Percentiles rank a stretch among this genome's conserved stretches.
Evolutionary conservation across 2,888 invertebrate species (phyloP).

Genomic region (Deilephila elpenor): DNA sequence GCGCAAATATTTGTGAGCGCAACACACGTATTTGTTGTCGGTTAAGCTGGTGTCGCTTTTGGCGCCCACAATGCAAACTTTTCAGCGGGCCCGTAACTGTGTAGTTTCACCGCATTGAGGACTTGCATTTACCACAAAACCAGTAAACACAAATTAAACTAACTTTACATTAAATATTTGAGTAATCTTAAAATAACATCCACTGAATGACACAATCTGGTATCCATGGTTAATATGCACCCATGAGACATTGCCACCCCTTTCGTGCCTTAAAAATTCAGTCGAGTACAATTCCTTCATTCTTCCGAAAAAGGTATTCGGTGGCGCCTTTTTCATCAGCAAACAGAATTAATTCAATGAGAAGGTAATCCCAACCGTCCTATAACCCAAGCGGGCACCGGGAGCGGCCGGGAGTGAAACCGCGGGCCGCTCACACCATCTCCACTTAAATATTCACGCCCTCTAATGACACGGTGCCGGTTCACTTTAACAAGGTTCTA

Average conservation of each 20-base stretch:
- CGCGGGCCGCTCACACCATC: slow-evolving; percentile 68
- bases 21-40: slow-evolving; percentile 11
- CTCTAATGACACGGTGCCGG: slow-evolving; percentile 77
- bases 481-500: slow-evolving; percentile 66
- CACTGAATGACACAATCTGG: neutral
- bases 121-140: neutral
- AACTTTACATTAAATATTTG: too few relatives aligned
- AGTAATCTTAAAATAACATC: too few relatives aligned
- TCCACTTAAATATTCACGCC: slow-evolving; percentile 80
- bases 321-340: slow-evolving; percentile 65
- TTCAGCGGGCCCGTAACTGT: slow-evolving; percentile 1
- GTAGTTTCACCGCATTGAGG: slow-evolving; percentile 33
- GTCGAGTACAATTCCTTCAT: slow-evolving; percentile 47
- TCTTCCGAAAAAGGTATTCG: slow-evolving; percentile 51
- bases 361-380: slow-evolving; percentile 72
- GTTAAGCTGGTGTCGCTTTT: slow-evolving; percentile 19
- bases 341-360: slow-evolving; percentile 75
- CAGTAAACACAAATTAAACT: neutral
- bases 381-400: slow-evolving; percentile 65
- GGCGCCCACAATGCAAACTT: slow-evolving; percentile 17
- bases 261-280: neutral
- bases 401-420: slow-evolving; percentile 52
- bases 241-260: neutral
- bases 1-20: slow-evolving; percentile 14
- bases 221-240: neutral